These are phyloP conservation scores for Drosophila tani DNA, from an alignment of 1,140 invertebrate species.

Conservation along the genomic window DNA sequence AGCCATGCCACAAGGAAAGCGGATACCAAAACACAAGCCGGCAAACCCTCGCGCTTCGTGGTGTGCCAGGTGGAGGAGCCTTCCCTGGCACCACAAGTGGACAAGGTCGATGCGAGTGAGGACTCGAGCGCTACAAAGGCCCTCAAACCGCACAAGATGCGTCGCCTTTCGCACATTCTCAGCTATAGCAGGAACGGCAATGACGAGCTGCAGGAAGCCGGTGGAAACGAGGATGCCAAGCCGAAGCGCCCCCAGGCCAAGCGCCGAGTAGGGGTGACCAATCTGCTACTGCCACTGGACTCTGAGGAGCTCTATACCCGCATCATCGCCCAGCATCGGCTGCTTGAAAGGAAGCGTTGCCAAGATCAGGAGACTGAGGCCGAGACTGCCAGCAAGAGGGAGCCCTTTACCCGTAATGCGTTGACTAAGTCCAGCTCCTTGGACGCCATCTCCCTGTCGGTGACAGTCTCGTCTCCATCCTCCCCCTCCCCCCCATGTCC, in stretches of 20 bases:
- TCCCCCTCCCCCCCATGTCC: conserved; percentile 76
- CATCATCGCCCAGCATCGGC: conserved; percentile 74
- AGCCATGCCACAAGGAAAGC: conserved; percentile 9
- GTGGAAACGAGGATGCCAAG: conserved; percentile 34
- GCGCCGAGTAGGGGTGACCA: conserved; percentile 68
- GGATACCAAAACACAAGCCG: conserved; percentile 31
- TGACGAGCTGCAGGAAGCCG: conserved; percentile 21
- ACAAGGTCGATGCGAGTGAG: conserved; percentile 6
- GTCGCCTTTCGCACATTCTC: conserved; percentile 82
- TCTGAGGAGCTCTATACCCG: conserved; percentile 81
- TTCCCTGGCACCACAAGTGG: not conserved
- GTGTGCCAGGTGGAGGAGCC: conserved; percentile 79
- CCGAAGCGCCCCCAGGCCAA: conserved; percentile 67
- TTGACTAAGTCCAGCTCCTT: conserved; percentile 80
- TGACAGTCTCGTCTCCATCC: conserved; percentile 61
- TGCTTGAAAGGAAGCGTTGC: conserved; percentile 9
- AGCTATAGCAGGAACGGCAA: conserved; percentile 58
- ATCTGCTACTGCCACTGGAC: conserved; percentile 77
- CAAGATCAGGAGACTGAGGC: conserved; percentile 8
- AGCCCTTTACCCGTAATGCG: conserved; percentile 7
- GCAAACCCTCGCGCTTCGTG: conserved; percentile 69
- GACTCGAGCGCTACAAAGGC: conserved; percentile 22
- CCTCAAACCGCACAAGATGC: conserved; percentile 76
- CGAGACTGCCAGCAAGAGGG: conserved; percentile 38
- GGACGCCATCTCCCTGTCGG: conserved; percentile 77